phyloP scores from a whole-genome alignment of 2,797 vertebrate species.

The Eulemur coronatus region DNA sequence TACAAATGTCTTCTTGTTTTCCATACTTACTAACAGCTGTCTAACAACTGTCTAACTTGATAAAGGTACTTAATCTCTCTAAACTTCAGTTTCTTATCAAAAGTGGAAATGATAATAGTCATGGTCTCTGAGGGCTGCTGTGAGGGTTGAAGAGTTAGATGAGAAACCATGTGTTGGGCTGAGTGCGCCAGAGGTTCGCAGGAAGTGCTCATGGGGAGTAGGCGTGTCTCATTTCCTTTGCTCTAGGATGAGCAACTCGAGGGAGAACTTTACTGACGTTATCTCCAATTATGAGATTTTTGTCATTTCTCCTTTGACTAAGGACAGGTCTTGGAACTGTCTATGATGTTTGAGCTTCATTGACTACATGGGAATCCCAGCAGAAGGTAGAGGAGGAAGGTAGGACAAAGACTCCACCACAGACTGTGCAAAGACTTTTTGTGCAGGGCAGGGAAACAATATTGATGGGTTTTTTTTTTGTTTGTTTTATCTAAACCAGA shows the following conservation, averaged over 20 bases:
- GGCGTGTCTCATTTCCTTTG: not conserved
- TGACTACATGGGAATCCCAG: not conserved
- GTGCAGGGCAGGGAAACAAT: fast-evolving
- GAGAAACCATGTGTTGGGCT: not conserved
- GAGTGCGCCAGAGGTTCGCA: not conserved
- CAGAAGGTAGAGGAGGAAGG: not conserved
- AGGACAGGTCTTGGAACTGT: not conserved
- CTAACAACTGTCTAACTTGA: not conserved
- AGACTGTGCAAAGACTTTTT: not conserved
- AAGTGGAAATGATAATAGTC: not conserved
- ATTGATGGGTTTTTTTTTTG: not conserved
- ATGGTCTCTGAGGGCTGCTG: not conserved
- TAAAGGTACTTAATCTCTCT: not conserved
- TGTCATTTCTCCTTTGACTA: not conserved
- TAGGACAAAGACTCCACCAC: not conserved
- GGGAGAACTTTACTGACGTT: not conserved
- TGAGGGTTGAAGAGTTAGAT: not conserved
- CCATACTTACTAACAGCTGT: not conserved
- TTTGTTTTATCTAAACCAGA: not conserved
- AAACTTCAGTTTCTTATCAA: not conserved
- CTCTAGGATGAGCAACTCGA: not conserved
- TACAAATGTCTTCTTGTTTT: not conserved
- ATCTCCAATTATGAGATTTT: not conserved
- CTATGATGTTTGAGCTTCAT: not conserved
- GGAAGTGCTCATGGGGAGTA: not conserved